Evolutionary conservation across 1,140 invertebrate species (phyloP).

Genomic region (Adelges cooleyi): DNA sequence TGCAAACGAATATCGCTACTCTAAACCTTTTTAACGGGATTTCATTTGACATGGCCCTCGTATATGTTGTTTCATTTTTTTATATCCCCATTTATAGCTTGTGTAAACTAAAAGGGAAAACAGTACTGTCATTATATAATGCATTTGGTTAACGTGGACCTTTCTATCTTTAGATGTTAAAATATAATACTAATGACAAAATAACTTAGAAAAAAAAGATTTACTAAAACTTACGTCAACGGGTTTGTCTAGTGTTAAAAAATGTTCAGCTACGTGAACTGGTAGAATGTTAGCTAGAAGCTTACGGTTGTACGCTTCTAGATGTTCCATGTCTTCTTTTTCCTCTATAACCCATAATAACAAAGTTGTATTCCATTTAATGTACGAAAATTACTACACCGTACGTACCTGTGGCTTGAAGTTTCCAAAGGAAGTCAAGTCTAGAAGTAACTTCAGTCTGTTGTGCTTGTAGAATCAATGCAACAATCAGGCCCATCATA

Average conservation of each 20-base stretch:
- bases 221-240: conserved; percentile 63
- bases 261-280: conserved; percentile 86
- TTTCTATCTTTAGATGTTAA: no score
- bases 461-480: conserved; percentile 71
- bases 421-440: conserved; percentile 87
- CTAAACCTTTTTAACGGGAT: no score
- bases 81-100: no score
- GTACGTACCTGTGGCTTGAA: conserved; percentile 64
- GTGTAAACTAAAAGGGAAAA: no score
- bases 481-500: conserved; percentile 53
- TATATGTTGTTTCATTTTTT: no score
- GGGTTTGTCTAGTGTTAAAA: conserved; percentile 69
- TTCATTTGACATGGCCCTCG: no score
- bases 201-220: no score
- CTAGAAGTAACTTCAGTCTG: conserved; percentile 75
- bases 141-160: no score
- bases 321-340: conserved; percentile 87
- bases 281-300: conserved; percentile 90
- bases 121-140: no score
- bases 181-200: no score
- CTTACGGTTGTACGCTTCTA: conserved; percentile 86
- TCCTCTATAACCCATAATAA: conserved; percentile 52
- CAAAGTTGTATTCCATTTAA: background rate
- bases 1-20: no score
- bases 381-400: background rate